Conservation (phyloP, 2,888 invertebrate species). For the Penaeus monodon region DNA sequence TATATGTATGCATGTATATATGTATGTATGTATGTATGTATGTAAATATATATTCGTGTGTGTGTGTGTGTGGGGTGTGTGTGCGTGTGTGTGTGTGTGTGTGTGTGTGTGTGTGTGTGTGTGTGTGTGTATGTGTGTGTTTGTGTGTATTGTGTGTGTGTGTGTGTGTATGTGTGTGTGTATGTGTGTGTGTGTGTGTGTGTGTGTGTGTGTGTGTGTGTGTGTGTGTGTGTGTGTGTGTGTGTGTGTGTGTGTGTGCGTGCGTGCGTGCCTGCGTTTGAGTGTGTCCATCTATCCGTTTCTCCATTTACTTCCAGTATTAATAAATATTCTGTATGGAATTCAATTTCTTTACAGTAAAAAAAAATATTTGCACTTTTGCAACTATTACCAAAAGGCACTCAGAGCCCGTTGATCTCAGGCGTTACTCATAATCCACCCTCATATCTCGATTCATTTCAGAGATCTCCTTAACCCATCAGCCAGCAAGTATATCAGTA, state of each 20-base stretch:
- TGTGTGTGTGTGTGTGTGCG: not conserved
- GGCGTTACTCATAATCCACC: too few relatives aligned
- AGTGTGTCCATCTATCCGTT: not conserved
- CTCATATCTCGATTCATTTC: too few relatives aligned
- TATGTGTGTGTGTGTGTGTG: not conserved
- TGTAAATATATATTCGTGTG: not conserved
- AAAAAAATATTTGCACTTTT: too few relatives aligned
- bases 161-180: not conserved
- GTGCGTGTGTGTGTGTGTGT: not conserved
- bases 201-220: slow-evolving; percentile 3
- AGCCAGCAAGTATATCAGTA: too few relatives aligned
- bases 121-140: not conserved
- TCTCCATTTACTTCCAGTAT: not conserved
- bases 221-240: not conserved
- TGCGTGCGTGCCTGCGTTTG: not conserved
- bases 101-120: slow-evolving; percentile 3
- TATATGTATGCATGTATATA: slow-evolving; percentile 11
- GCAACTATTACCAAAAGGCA: too few relatives aligned
- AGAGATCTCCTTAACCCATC: too few relatives aligned
- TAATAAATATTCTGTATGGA: not conserved
- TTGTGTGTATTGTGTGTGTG: too few relatives aligned
- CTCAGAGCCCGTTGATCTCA: too few relatives aligned
- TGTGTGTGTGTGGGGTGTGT: not conserved
- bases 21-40: slow-evolving; percentile 16
- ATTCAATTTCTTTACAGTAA: too few relatives aligned